Conservation (phyloP, 2,113 vertebrate genomes). For the Plecotus auritus region DNA sequence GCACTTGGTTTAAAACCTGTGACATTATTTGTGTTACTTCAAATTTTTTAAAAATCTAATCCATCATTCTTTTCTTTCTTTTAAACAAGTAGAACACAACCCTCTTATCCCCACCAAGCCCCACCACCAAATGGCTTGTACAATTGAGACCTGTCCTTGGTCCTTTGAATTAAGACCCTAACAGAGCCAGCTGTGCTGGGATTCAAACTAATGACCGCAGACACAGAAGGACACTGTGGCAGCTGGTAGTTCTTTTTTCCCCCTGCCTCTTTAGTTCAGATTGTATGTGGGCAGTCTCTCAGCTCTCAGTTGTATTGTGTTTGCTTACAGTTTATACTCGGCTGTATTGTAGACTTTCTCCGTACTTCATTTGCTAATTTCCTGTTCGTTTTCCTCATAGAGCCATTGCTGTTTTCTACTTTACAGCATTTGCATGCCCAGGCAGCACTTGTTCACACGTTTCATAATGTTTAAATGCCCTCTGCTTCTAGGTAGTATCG, state of each 20-base stretch:
- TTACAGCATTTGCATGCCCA: slow-evolving; percentile 68
- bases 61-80: slow-evolving; percentile 31
- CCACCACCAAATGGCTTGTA: slow-evolving; percentile 74
- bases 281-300: slow-evolving; percentile 68
- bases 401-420: slow-evolving; percentile 58
- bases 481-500: slow-evolving; percentile 70
- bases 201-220: slow-evolving; percentile 82
- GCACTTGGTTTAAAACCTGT: slow-evolving; percentile 72
- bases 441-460: slow-evolving; percentile 74
- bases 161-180: slow-evolving; percentile 79
- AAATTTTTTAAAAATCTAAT: background rate
- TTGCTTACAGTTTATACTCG: slow-evolving; percentile 56
- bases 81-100: slow-evolving; percentile 65
- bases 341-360: slow-evolving; percentile 69
- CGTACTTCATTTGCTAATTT: slow-evolving; percentile 78
- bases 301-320: slow-evolving; percentile 61
- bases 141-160: slow-evolving; percentile 78
- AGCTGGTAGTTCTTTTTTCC: slow-evolving; percentile 76
- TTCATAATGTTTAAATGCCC: slow-evolving; percentile 76
- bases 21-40: slow-evolving; percentile 69
- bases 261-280: slow-evolving; percentile 61
- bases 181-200: slow-evolving; percentile 82
- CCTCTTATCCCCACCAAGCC: slow-evolving; percentile 27
- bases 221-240: slow-evolving; percentile 82
- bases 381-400: slow-evolving; percentile 68